phyloP scores from a whole-genome alignment of 2,113 vertebrate species.

The Brachyistius frenatus region DNA sequence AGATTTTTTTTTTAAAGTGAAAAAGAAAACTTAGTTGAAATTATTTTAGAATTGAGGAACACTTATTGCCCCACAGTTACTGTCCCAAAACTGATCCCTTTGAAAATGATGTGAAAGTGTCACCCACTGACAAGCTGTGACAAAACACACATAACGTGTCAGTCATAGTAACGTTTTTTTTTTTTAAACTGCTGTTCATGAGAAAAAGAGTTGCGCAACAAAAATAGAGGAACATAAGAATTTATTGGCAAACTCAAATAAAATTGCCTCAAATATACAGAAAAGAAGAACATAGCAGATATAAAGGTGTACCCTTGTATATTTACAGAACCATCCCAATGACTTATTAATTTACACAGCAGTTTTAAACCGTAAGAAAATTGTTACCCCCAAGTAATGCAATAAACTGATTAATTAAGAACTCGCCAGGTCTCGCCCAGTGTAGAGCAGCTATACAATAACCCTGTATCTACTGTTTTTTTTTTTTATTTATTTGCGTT shows the following conservation, averaged over 20 bases:
- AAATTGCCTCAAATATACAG: slow-evolving; percentile 80
- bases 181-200: neutral
- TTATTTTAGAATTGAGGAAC: too few relatives aligned
- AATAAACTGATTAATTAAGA: slow-evolving; percentile 62
- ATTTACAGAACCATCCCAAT: slow-evolving; percentile 79
- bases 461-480: slow-evolving; percentile 30
- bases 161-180: too few relatives aligned
- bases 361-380: slow-evolving; percentile 68
- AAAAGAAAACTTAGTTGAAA: too few relatives aligned
- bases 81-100: too few relatives aligned
- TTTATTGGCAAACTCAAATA: slow-evolving; percentile 82
- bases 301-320: slow-evolving; percentile 75
- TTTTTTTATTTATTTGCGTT: slow-evolving; percentile 7
- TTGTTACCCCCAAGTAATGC: slow-evolving; percentile 50
- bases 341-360: slow-evolving; percentile 70
- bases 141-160: too few relatives aligned
- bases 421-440: slow-evolving; percentile 37
- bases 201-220: neutral
- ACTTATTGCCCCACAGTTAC: too few relatives aligned
- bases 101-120: too few relatives aligned
- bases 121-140: too few relatives aligned
- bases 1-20: too few relatives aligned
- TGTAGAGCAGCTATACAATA: slow-evolving; percentile 57
- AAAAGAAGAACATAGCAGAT: slow-evolving; percentile 70
- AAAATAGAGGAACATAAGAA: slow-evolving; percentile 67